Evolutionary conservation across 2,797 vertebrate genomes (phyloP).

Genomic region (Margarornis squamiger): DNA sequence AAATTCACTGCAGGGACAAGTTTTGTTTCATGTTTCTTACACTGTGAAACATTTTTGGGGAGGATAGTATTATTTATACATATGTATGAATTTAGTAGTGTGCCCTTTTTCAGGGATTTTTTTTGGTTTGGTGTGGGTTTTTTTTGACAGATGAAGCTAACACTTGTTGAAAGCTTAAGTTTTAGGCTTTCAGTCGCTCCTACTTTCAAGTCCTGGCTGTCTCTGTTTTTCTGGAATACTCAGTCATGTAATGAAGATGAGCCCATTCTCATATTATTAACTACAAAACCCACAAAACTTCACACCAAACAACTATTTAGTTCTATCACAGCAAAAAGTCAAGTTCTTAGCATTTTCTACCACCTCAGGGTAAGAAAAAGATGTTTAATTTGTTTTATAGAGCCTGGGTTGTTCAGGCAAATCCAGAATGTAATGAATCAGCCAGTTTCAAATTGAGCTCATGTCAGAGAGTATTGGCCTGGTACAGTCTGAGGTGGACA

Average conservation of each 20-base stretch:
- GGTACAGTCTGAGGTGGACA: rapidly evolving
- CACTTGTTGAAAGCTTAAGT: background rate
- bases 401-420: background rate
- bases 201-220: background rate
- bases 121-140: background rate
- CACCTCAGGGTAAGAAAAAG: background rate
- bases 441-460: background rate
- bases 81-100: background rate
- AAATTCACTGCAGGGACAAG: background rate
- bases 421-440: background rate
- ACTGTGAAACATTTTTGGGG: background rate
- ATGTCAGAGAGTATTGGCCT: rapidly evolving
- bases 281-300: background rate
- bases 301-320: background rate
- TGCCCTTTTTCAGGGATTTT: rapidly evolving
- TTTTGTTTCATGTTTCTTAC: background rate
- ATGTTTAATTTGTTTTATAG: background rate
- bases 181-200: background rate
- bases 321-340: background rate
- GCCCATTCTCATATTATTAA: background rate
- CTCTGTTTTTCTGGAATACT: background rate
- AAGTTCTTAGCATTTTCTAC: background rate
- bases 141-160: background rate
- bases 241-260: rapidly evolving
- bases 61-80: background rate